Percentiles rank a stretch among this genome's conserved stretches.
These are phyloP conservation scores for Philereme transversata DNA, from an alignment of 2,888 invertebrate species.

Conservation along the genomic window DNA sequence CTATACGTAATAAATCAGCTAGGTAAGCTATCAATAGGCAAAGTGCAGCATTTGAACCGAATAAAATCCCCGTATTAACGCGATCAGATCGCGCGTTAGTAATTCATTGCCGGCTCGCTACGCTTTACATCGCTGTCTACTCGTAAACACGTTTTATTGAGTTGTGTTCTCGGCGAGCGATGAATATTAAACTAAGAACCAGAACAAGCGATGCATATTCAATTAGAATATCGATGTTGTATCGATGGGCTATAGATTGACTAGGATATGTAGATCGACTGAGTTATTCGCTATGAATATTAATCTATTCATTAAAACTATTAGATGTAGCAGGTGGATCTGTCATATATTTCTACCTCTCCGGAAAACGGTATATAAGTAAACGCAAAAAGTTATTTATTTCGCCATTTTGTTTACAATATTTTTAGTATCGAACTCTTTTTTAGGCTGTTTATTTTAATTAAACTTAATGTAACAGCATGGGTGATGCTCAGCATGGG, in stretches of 20 bases:
- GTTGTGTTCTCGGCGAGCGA: constrained; percentile 62
- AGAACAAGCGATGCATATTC: constrained; percentile 60
- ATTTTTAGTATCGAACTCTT: too few species aligned
- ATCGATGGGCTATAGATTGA: constrained; percentile 15
- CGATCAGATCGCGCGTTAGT: constrained; percentile 54
- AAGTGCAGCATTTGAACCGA: constrained; percentile 18
- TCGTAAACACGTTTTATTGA: constrained; percentile 75
- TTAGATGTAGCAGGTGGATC: too few species aligned
- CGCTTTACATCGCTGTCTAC: constrained; percentile 58
- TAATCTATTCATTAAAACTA: background rate
- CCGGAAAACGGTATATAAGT: too few species aligned
- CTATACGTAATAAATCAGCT: too few species aligned
- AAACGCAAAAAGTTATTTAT: too few species aligned
- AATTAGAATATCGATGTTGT: constrained; percentile 55
- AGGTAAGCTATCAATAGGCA: constrained; percentile 9
- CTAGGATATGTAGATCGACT: constrained; percentile 15
- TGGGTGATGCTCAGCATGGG: too few species aligned
- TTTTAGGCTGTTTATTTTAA: too few species aligned
- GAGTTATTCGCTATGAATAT: background rate
- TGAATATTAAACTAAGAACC: constrained; percentile 65
- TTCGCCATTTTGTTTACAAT: too few species aligned
- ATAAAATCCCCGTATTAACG: constrained; percentile 39
- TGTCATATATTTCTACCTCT: too few species aligned
- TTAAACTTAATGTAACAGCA: too few species aligned
- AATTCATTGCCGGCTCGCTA: constrained; percentile 53